Base-by-base conservation (phyloP, 2,113 vertebrate genomes). In the Hippocampus zosterae region DNA sequence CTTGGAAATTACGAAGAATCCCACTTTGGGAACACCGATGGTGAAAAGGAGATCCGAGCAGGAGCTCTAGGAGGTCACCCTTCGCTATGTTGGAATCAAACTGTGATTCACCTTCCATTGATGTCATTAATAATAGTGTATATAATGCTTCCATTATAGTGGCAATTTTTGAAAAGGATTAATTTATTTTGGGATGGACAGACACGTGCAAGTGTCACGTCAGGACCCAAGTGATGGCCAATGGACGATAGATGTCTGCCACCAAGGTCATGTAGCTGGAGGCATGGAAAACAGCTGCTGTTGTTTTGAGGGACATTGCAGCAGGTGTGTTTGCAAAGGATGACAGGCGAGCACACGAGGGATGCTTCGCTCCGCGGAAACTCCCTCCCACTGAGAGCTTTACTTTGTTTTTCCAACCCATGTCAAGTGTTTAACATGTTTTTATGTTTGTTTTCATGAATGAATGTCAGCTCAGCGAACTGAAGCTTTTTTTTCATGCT, bases 151-250 rank as follows among this genome's bases (percentile, higher is more conserved):
- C 55, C 50, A 70, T 48, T 71, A 71, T 33, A 65, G 48, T 27
- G n/a, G 69, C 76, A 67, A 57, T n/a, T 85, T 73, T 83, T 77
- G 16, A 82, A 80, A 74, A 74, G 44, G 76, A 81, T 81, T 84
- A 81, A 88, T 91, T 91, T 88, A 92, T 92, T 92, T 92, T 88
- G 89, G 76, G 75, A 76, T 48, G 60, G 70, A 79, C 79, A 82
- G 80, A 81, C 78, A 29, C 59, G 21, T 62, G 56, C 72, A 76
- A 60, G 42, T 48, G 23, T 67, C 60, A 46, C 42, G 27, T 1
- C 8, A 72, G 70, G 76, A 83, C 72, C 70, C 72, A 75, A 73
- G 64, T 52, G 65, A 70, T 59, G 25, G 23, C 2, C 3, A 75
- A 19, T 77, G 79, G 84, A 68, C 74, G 83, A 56, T 46, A 64